These are phyloP conservation scores for Drosophila crucigera DNA, from an alignment of 2,888 invertebrate genomes.

Conservation along the genomic window DNA sequence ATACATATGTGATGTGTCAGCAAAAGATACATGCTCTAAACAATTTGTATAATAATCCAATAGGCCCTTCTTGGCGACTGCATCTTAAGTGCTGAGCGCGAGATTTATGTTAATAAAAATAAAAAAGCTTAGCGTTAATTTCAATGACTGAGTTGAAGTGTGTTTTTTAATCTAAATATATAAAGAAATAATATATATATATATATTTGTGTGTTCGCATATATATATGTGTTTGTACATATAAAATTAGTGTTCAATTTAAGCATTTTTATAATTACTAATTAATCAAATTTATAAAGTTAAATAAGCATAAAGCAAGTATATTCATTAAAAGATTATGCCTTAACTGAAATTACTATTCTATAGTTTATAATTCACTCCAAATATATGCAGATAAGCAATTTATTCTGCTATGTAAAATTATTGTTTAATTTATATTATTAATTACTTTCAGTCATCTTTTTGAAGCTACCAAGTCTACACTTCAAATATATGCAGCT, in stretches of 20 bases:
- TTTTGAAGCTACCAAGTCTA: neutral
- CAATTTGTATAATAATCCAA: neutral
- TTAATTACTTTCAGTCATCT: neutral
- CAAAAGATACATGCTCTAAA: neutral
- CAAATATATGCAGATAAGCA: neutral
- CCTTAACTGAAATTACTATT: neutral
- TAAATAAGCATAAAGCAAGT: conserved; percentile 42
- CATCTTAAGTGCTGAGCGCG: neutral
- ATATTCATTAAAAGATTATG: neutral
- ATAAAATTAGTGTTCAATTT: neutral
- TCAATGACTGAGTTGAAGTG: neutral
- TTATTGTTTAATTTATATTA: neutral
- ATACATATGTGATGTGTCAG: neutral
- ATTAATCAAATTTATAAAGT: conserved; percentile 35
- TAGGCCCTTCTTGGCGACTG: neutral
- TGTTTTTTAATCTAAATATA: neutral
- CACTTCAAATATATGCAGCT: neutral
- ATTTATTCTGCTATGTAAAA: neutral
- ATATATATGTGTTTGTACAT: neutral
- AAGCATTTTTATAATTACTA: neutral
- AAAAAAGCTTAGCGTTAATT: neutral
- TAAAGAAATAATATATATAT: neutral
- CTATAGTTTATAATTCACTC: neutral
- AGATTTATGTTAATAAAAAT: neutral
- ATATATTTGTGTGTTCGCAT: neutral